These are phyloP conservation scores for Arenicola marina DNA, from an alignment of 2,888 invertebrate species.

Conservation along the genomic window DNA sequence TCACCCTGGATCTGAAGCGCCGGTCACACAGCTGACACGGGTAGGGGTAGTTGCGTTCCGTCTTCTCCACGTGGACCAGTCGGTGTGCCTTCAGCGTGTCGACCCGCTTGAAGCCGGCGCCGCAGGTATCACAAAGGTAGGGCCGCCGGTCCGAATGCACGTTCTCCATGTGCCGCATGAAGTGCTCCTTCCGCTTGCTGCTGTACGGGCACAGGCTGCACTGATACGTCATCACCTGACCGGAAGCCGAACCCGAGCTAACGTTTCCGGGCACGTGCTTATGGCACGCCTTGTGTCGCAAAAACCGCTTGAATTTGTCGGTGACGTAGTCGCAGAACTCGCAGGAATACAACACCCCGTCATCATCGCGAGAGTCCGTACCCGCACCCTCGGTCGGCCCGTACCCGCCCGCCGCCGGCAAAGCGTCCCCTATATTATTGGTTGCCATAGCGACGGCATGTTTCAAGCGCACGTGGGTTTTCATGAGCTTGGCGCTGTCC, in stretches of 20 bases:
- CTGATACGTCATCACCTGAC: slow-evolving; percentile 38
- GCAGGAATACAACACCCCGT: slow-evolving; percentile 34
- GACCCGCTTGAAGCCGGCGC: slow-evolving; percentile 65
- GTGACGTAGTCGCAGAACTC: slow-evolving; percentile 49
- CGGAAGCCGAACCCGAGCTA: slow-evolving; percentile 21
- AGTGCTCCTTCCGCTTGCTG: slow-evolving; percentile 59
- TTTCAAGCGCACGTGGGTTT: slow-evolving; percentile 45
- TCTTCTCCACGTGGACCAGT: slow-evolving; percentile 28
- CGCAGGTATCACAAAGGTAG: slow-evolving; percentile 65
- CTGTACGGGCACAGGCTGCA: slow-evolving; percentile 59
- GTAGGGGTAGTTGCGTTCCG: slow-evolving; percentile 39
- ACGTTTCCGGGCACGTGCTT: slow-evolving; percentile 7
- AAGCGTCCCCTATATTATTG: no score
- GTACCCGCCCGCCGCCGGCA: no score
- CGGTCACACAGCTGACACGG: slow-evolving; percentile 55
- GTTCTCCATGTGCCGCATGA: slow-evolving; percentile 60
- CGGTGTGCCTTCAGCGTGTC: slow-evolving; percentile 64
- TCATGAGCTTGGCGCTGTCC: slow-evolving; percentile 42
- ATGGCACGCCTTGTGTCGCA: slow-evolving; percentile 48
- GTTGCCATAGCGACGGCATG: no score
- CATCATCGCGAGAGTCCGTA: background rate
- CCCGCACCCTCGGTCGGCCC: no score
- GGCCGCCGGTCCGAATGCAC: slow-evolving; percentile 65
- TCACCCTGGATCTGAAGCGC: slow-evolving; percentile 54
- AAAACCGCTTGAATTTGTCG: slow-evolving; percentile 37